phyloP scores from a whole-genome alignment of 2,113 vertebrate genomes.

The Girardinichthys multiradiatus region DNA sequence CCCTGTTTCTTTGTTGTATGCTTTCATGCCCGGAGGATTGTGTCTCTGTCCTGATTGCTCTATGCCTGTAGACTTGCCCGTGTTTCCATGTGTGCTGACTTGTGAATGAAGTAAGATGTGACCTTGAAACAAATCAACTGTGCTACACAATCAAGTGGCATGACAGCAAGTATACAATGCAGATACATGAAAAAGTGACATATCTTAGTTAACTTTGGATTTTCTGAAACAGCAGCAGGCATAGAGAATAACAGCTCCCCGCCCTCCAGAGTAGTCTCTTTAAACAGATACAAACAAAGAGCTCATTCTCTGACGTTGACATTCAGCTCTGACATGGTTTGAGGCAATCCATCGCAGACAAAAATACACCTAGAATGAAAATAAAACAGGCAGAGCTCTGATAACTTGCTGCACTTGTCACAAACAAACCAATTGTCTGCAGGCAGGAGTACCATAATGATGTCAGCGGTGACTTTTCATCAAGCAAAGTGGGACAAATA shows the following conservation, averaged over 20 bases:
- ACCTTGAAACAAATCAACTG: background rate
- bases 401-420: slow-evolving; percentile 11
- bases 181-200: background rate
- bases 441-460: slow-evolving; percentile 26
- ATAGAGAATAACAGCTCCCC: background rate
- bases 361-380: slow-evolving; percentile 19
- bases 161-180: background rate
- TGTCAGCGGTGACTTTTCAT: slow-evolving; percentile 40
- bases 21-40: slow-evolving; percentile 14
- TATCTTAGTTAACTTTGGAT: background rate
- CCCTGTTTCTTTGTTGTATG: slow-evolving; percentile 13
- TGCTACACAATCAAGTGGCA: background rate
- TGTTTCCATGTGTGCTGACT: slow-evolving; percentile 10
- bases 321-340: slow-evolving; percentile 16
- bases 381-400: slow-evolving; percentile 6
- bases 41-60: background rate
- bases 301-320: background rate
- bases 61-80: background rate
- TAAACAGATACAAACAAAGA: slow-evolving; percentile 9
- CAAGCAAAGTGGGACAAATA: slow-evolving; percentile 21
- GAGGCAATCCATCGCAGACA: slow-evolving; percentile 6
- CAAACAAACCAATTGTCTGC: slow-evolving; percentile 4
- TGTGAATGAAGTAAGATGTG: slow-evolving; percentile 3
- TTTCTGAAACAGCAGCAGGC: background rate
- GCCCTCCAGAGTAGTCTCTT: background rate